phyloP scores from a whole-genome alignment of 2,113 vertebrate genomes.

The Pseudolaguvia tuberculata region DNA sequence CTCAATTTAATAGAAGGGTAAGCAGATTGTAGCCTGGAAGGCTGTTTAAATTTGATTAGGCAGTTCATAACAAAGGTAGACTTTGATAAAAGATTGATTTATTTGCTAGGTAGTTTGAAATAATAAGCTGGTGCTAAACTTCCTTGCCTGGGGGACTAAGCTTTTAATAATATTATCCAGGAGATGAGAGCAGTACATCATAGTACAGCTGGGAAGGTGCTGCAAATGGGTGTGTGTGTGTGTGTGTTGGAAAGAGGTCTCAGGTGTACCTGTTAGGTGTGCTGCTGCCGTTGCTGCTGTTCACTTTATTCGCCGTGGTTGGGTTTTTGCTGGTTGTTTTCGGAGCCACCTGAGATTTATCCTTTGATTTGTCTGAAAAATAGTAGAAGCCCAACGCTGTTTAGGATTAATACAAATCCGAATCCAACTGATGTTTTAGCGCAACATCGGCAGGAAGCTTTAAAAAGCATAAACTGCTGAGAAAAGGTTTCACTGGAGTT shows the following conservation, averaged over 20 bases:
- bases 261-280: slow-evolving; percentile 51
- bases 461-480: neutral
- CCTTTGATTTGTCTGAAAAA: slow-evolving; percentile 63
- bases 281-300: slow-evolving; percentile 53
- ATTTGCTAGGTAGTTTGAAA: slow-evolving; percentile 69
- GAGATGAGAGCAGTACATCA: slow-evolving; percentile 65
- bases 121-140: slow-evolving; percentile 70
- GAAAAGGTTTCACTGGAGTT: neutral
- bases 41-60: slow-evolving; percentile 70
- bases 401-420: neutral
- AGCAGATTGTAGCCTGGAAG: slow-evolving; percentile 64
- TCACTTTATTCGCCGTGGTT: slow-evolving; percentile 50
- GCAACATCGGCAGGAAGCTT: neutral
- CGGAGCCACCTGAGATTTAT: slow-evolving; percentile 55
- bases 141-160: slow-evolving; percentile 59
- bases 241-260: neutral
- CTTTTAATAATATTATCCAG: slow-evolving; percentile 70
- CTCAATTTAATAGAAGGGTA: slow-evolving; percentile 69
- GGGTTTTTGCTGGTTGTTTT: slow-evolving; percentile 60
- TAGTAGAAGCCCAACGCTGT: neutral
- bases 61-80: slow-evolving; percentile 64
- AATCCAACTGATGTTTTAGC: neutral
- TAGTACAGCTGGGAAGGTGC: slow-evolving; percentile 36
- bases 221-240: slow-evolving; percentile 15
- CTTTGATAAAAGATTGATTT: slow-evolving; percentile 73